Evolutionary conservation across 2,113 vertebrate genomes (phyloP).

Genomic region (Etheostoma cragini): DNA sequence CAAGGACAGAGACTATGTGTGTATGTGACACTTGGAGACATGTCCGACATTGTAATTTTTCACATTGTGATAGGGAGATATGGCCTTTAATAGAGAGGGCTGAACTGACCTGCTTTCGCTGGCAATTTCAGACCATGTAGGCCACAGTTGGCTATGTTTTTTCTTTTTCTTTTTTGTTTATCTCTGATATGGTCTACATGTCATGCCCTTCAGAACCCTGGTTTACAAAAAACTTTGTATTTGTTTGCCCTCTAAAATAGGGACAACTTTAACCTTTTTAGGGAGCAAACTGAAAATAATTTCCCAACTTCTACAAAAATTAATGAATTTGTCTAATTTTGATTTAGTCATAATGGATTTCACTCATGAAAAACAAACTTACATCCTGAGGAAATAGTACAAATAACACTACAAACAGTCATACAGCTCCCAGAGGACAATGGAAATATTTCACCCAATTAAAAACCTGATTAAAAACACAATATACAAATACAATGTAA

Average conservation of each 20-base stretch:
- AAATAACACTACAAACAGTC: background rate
- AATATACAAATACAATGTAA: background rate
- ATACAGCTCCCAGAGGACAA: background rate
- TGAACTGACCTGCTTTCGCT: background rate
- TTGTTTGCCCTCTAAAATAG: background rate
- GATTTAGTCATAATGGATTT: background rate
- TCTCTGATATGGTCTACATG: background rate
- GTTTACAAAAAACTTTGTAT: background rate
- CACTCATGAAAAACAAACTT: background rate
- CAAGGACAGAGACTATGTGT: background rate
- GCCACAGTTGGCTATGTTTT: background rate
- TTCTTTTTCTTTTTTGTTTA: background rate
- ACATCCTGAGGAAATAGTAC: background rate
- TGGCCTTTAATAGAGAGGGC: background rate
- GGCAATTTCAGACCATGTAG: background rate
- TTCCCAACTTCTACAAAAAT: background rate
- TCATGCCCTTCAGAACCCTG: background rate
- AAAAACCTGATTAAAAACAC: background rate
- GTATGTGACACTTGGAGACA: background rate
- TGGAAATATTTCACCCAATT: background rate
- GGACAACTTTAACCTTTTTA: background rate
- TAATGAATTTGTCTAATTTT: background rate
- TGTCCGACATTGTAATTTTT: background rate
- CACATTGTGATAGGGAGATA: background rate
- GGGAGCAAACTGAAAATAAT: background rate